Evolutionary conservation across 2,797 vertebrate species (phyloP).

Genomic region (Labroides dimidiatus): DNA sequence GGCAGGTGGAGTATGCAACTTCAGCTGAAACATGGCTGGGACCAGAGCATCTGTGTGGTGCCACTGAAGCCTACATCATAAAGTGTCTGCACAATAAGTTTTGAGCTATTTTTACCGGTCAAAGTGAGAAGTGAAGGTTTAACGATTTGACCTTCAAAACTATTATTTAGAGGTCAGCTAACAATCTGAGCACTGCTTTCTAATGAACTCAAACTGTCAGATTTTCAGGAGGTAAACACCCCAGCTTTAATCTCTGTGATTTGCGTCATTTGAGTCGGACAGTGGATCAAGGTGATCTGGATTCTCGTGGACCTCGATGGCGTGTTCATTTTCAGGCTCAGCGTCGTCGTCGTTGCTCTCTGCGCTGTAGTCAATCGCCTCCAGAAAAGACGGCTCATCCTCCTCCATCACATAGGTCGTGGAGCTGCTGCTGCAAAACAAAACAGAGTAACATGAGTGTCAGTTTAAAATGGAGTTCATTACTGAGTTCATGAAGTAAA

Average conservation of each 20-base stretch:
- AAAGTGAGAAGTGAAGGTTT: slow-evolving; percentile 28
- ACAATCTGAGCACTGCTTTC: slow-evolving; percentile 21
- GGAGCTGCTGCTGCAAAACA: slow-evolving; percentile 84
- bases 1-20: slow-evolving; percentile 42
- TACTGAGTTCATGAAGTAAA: slow-evolving; percentile 4
- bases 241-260: slow-evolving; percentile 74
- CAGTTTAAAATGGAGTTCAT: background rate
- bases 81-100: slow-evolving; percentile 20
- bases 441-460: slow-evolving; percentile 15
- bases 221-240: background rate
- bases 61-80: slow-evolving; percentile 8
- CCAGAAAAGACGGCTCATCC: slow-evolving; percentile 95
- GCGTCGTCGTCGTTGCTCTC: slow-evolving; percentile 92
- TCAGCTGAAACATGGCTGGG: slow-evolving; percentile 23
- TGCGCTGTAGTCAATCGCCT: slow-evolving; percentile 98
- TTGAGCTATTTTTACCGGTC: slow-evolving; percentile 37
- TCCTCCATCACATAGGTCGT: slow-evolving; percentile 96
- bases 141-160: slow-evolving; percentile 33
- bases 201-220: slow-evolving; percentile 25
- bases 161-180: slow-evolving; percentile 26
- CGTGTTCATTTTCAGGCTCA: slow-evolving; percentile 87
- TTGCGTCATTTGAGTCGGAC: slow-evolving; percentile 87
- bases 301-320: slow-evolving; percentile 84
- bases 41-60: slow-evolving; percentile 20
- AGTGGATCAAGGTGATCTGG: slow-evolving; percentile 83